Evolutionary conservation across 2,888 invertebrate genomes (phyloP), one percentile per base, ranked within the genome.

Genomic region (Notocelia uddmanniana): DNA sequence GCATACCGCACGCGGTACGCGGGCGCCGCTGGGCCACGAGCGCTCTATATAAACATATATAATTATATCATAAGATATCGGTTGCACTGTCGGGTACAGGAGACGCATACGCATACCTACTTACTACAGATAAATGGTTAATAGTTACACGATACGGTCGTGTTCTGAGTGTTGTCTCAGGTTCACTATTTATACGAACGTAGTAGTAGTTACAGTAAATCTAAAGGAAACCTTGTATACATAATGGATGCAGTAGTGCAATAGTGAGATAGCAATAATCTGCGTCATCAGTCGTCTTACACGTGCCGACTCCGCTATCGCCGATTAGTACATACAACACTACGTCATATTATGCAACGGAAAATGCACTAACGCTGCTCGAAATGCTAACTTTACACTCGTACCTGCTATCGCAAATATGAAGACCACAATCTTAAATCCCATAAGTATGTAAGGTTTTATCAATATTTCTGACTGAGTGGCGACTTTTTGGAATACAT

Each of bases 341-440:
- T 82, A 78, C 81, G 84, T 85, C 85, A 84, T 80, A 82, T 87
- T 86, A 88, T 85, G 88, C 85, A 88, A 89, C 76, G 77, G 77
- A 78, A 79, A 84, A 81, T 79, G 79, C 76, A 77, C 50, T 66
- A 50, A 48, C 50, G 62, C 23, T 54, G 59, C 52, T 37, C 13
- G n/a, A 58, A 67, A 31, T 69, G 55, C 58, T 66, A 72, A 57
- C 68, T 69, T 63, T 48, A 69, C 66, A 31, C 45, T 55, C 48
- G 13, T 15, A 37, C n/a, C 21, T 41, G 41, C 52, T 64, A 64
- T 52, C 37, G 15, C 34, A 52, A 31, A 52, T 21, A 34, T 21
- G 37, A 21, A 21, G 6, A 52, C 19, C 18, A 21, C 21, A 52
- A 52, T 52, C 63, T 13, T 52, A 31, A 63, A 63, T 31, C 19